phyloP scores from a whole-genome alignment of 2,888 invertebrate genomes.

The Hecatera dysodea region DNA sequence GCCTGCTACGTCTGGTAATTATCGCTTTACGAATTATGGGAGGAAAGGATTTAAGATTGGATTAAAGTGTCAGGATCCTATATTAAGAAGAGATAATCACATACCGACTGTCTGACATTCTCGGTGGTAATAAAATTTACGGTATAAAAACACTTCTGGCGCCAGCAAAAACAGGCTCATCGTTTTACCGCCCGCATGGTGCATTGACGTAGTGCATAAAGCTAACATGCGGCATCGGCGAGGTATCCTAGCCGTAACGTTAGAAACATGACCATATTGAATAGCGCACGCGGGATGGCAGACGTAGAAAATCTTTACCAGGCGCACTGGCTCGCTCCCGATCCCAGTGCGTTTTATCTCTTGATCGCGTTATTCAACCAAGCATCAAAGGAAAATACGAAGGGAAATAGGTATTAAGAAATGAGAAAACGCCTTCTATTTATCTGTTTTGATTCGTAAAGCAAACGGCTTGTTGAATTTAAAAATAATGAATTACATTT shows the following conservation, averaged over 20 bases:
- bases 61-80: background rate
- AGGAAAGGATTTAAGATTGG: background rate
- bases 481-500: constrained; percentile 51
- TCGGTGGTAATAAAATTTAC: constrained; percentile 17
- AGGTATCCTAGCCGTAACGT: constrained; percentile 63
- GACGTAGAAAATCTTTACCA: constrained; percentile 78
- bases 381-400: constrained; percentile 87
- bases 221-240: background rate
- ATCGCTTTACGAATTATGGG: background rate
- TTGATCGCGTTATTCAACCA: constrained; percentile 88
- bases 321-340: constrained; percentile 76
- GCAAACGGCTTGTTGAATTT: constrained; percentile 71
- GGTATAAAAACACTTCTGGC: constrained; percentile 14
- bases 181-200: constrained; percentile 18
- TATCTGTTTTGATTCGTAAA: constrained; percentile 80
- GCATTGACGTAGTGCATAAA: constrained; percentile 22
- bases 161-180: constrained; percentile 17
- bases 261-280: constrained; percentile 75
- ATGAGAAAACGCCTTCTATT: constrained; percentile 81
- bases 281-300: constrained; percentile 70
- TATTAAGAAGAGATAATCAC: constrained; percentile 11
- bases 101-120: constrained; percentile 5
- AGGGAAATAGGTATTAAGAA: constrained; percentile 81
- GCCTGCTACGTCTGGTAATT: background rate
- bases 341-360: constrained; percentile 86